Percentiles rank a stretch among this genome's conserved stretches.
Evolutionary conservation across 2,888 invertebrate species (phyloP).

Genomic region (Phortica okadai): DNA sequence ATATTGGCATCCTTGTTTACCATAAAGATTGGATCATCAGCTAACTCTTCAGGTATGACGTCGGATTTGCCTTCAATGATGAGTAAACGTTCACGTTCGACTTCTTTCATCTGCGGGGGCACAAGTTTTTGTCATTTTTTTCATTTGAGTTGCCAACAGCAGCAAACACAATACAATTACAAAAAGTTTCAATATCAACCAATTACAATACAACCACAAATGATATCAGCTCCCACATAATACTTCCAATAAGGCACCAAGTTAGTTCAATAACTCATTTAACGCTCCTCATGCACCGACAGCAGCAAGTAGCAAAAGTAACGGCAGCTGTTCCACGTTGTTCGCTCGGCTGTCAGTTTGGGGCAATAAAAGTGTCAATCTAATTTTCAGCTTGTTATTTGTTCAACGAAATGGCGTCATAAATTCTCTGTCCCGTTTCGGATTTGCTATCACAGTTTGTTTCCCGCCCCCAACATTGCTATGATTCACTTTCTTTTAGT

Average conservation of each 20-base stretch:
- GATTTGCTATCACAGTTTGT: background rate
- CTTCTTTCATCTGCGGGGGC: constrained; percentile 77
- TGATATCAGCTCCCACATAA: background rate
- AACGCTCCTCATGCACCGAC: background rate
- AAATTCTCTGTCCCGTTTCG: background rate
- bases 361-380: constrained; percentile 37
- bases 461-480: background rate
- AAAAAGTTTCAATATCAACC: background rate
- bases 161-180: background rate
- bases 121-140: background rate
- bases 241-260: background rate
- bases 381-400: constrained; percentile 25
- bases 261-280: constrained; percentile 37
- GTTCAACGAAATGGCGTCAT: constrained; percentile 22
- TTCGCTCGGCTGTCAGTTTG: constrained; percentile 16
- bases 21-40: constrained; percentile 81
- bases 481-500: background rate
- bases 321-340: background rate
- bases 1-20: constrained; percentile 78
- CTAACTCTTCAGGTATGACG: constrained; percentile 80
- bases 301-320: background rate
- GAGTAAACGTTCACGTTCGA: constrained; percentile 81
- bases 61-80: constrained; percentile 80
- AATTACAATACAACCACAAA: background rate
- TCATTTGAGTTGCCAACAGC: background rate